Evolutionary conservation across 2,797 vertebrate genomes (phyloP), one percentile per base, ranked within the genome.

Genomic region (Ceyx erithaca): DNA sequence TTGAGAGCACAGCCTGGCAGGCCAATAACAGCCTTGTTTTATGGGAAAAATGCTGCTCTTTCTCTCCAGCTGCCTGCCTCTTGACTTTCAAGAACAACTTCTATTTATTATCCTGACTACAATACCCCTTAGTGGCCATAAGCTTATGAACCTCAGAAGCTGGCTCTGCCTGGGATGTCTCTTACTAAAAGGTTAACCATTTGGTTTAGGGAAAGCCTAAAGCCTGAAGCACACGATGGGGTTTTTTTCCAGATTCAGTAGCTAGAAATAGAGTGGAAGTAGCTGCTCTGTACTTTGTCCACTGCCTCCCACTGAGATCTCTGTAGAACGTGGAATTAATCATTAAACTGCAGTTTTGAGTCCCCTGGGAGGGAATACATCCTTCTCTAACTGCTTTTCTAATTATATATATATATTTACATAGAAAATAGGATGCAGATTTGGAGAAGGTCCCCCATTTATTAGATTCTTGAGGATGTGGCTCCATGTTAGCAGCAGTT

Each of bases 271-370:
- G 73, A 90, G 55, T 71, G 49, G 79, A 78, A 70, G 57, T 41
- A 90, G 63, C 45, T 89, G 87, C 80, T 93, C 80, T 95, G 93
- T 87, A 94, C 92, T 97, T 96, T 95, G 93, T n/a, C 67, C 52
- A 0, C 72, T 91, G 79, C 41, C 71, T 90, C 62, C 57, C 45
- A 40, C 62, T 4, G 52, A 81, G 63, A 54, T 57, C 77, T 73
- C 80, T 10, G 67, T 30, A 67, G 67, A 88, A 87, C 0, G 7
- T 58, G 48, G 52, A 92, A 88, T 93, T 95, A 96, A 95, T 94
- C 91, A 96, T 94, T 96, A 92, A 96, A 12, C 91, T 80, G 40
- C 61, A 87, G 41, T 28, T 69, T 69, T 7, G 1, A 12, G 68
- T 68, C 71, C 68, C 71, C 71, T 1, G 3, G 70, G 73, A 91